Base-by-base conservation (phyloP, 2,797 vertebrate species). In the Thaleichthys pacificus region DNA sequence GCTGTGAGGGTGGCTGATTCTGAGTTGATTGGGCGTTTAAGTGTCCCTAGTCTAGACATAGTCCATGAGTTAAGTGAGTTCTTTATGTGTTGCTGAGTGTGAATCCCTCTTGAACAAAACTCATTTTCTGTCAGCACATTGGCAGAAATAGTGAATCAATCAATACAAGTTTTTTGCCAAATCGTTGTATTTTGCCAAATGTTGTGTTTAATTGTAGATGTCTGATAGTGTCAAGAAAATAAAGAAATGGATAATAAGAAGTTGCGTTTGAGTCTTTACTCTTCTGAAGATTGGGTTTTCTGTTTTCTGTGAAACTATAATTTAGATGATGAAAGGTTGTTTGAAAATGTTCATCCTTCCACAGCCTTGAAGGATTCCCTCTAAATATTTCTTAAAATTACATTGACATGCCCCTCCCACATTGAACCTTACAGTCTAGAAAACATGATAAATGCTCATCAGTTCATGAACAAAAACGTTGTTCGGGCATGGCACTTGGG, bases 181-280 rank as follows among this genome's bases (percentile, higher is more conserved):
- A 93, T 91, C 81, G 84, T 80, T 89, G 89, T 91, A 88, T 90
- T 91, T 93, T 93, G 92, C 93, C 91, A 94, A 93, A 93, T 90
- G 88, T 89, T 89, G 90, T 91, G 90, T 89, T 91, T 87, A 88
- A 89, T 70, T 89, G 89, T 93, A 91, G 84, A 87, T 92, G 92
- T 94, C 90, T 90, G 83, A 91, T 89, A 88, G 84, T 91, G 90
- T 92, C 85, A 90, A 87, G 82, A 87, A 92, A 91, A 90, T 88
- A 93, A 91, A 91, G 77, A 85, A 80, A 84, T 81, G 73, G 77
- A 85, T 64, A 78, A 82, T 85, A 80, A 63, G 47, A 75, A 77
- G 73, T 60, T 5, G 0, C 24, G 21, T 30, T 71, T 35, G 12
- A 17, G n/a, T 62, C 17, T 51, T 6, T 51, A 49, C 15, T 35